A percentile compares a stretch with the other conserved stretches of the same genome.
Evolutionary conservation across 2,888 invertebrate species (phyloP).

Genomic region (Carpatolechia fugitivella): DNA sequence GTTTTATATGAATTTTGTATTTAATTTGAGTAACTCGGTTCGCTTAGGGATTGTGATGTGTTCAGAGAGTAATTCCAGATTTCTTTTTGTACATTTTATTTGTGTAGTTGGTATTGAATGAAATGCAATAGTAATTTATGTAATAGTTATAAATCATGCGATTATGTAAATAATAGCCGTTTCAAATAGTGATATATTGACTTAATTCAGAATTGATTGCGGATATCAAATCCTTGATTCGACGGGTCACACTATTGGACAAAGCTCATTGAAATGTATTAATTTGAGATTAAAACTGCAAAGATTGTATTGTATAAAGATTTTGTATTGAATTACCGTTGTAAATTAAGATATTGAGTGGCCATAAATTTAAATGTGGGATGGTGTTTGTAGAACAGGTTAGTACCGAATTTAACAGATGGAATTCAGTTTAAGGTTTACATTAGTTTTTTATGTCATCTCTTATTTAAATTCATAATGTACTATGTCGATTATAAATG

Average conservation of each 20-base stretch:
- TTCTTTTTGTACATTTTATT: slow-evolving; percentile 67
- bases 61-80: slow-evolving; percentile 58
- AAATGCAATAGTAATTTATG: slow-evolving; percentile 80
- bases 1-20: slow-evolving; percentile 41
- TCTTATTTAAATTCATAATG: too few relatives aligned
- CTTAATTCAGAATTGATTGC: slow-evolving; percentile 30
- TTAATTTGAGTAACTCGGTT: slow-evolving; percentile 47
- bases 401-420: background rate
- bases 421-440: too few relatives aligned
- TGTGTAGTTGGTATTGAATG: slow-evolving; percentile 67
- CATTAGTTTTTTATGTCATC: too few relatives aligned
- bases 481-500: too few relatives aligned
- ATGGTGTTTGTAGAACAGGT: slow-evolving; percentile 45
- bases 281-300: slow-evolving; percentile 29
- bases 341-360: slow-evolving; percentile 73
- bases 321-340: slow-evolving; percentile 60
- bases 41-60: slow-evolving; percentile 75
- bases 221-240: slow-evolving; percentile 25
- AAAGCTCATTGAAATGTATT: slow-evolving; percentile 30
- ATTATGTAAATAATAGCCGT: slow-evolving; percentile 70
- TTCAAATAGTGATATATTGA: slow-evolving; percentile 43
- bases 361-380: slow-evolving; percentile 61
- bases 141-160: slow-evolving; percentile 63
- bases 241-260: slow-evolving; percentile 50
- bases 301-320: slow-evolving; percentile 43